Evolutionary conservation across 2,888 invertebrate species (phyloP), one percentile per base, ranked within the genome.

Genomic region (Drosophila birchii): DNA sequence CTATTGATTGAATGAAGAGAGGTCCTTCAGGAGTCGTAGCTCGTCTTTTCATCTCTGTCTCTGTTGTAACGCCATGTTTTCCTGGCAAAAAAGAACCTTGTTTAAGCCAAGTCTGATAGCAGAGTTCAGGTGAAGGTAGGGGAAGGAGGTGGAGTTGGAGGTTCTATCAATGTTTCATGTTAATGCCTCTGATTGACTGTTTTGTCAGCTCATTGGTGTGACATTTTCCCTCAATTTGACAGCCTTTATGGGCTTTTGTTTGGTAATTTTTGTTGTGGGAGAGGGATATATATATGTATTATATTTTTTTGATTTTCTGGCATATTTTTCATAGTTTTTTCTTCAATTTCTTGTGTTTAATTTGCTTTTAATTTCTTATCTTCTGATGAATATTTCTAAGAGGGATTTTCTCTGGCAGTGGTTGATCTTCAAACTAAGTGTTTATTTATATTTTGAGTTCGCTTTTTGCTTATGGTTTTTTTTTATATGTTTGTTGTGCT

Each of bases 1-100:
- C 32, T 56, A 73, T 72, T 73, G 51, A 57, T 56, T 74, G 74
- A 59, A 39, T 44, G 36, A 51, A 39, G 51, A 63, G 64, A 43
- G 58, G 71, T 61, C 71, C 55, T 71, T 61, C 34, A 53, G 69
- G 71, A 53, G 41, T 39, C 41, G 36, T 36, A 32, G 45, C 26
- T 26, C 14, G 8, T 39, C 45, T 34, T 38, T n/a, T 45, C 44
- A 36, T 23, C 43, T 8, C 32, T 39, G 45, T 34, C 64, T 18
- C 29, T 51, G 64, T 51, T 43, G 64, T 63, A 41, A 62, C 26
- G 64, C 39, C 39, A 32, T 58, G 57, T 58, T 63, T 63, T 43
- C n/a, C 47, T 12, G 47, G 12, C 1, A 41, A 51, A 41, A 51
- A 51, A 14, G 49, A 43, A 36, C 34, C 64, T 39, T 36, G 64